Percentiles rank a stretch among this genome's conserved stretches.
Conservation (phyloP, 2,888 invertebrate species). For the Belgica antarctica region DNA sequence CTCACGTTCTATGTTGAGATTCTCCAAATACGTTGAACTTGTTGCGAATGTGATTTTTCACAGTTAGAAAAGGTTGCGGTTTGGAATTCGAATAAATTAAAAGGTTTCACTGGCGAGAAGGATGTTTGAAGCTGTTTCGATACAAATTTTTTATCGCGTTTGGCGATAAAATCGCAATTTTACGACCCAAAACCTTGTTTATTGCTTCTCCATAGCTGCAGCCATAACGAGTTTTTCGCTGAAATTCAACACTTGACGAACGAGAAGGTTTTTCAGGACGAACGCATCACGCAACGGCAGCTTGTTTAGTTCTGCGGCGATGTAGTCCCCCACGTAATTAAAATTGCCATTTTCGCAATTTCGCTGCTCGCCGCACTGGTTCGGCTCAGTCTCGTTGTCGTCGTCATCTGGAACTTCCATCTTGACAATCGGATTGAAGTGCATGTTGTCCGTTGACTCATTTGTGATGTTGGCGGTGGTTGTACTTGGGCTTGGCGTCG, state of each 20-base stretch:
- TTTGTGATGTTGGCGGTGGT: conserved; percentile 23
- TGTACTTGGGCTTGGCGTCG: conserved; percentile 29
- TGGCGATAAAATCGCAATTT: too few species aligned
- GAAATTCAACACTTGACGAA: conserved; percentile 34
- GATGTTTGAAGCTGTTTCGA: too few species aligned
- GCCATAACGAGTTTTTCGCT: conserved; percentile 12
- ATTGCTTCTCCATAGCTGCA: not conserved
- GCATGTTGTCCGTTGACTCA: not conserved
- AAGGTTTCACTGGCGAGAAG: too few species aligned
- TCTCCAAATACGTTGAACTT: too few species aligned
- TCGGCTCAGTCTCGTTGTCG: not conserved
- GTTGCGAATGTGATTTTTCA: too few species aligned
- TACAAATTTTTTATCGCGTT: too few species aligned
- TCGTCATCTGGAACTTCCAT: conserved; percentile 43
- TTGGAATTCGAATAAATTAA: too few species aligned
- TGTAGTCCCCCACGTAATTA: conserved; percentile 41
- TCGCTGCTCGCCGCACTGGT: conserved; percentile 18
- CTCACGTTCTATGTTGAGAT: too few species aligned
- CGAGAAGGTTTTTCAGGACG: conserved; percentile 35
- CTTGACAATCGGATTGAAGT: conserved; percentile 39
- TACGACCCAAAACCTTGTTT: not conserved
- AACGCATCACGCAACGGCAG: conserved; percentile 40
- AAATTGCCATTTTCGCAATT: conserved; percentile 38
- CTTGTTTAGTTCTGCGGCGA: conserved; percentile 36
- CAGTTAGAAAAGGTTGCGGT: too few species aligned